Evolutionary conservation across 30 jellyfish, hydroid and myxozoan genomes (phyloP).

Genomic region (Aurelia coerulea): DNA sequence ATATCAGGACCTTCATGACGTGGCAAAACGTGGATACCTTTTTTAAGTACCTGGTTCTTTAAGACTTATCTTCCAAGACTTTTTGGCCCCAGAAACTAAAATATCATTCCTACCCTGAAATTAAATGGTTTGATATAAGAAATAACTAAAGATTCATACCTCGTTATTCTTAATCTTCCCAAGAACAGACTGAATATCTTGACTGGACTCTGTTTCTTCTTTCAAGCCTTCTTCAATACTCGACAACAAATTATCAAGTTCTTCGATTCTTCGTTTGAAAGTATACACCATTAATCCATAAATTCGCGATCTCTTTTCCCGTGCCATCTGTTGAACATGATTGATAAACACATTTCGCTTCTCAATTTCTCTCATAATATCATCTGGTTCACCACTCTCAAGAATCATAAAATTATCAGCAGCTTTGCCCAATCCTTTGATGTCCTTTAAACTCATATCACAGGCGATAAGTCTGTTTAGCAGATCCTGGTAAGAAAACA

Average conservation of each 20-base stretch:
- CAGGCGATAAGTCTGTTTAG: slow-evolving; percentile 57
- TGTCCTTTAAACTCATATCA: slow-evolving; percentile 49
- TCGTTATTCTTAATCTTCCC: slow-evolving; percentile 24
- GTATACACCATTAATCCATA: slow-evolving; percentile 66
- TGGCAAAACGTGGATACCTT: no score
- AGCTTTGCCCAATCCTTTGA: slow-evolving; percentile 50
- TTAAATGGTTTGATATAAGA: no score
- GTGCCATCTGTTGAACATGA: slow-evolving; percentile 55
- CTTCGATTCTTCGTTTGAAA: slow-evolving; percentile 49
- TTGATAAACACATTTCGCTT: slow-evolving; percentile 26
- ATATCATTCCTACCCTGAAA: no score
- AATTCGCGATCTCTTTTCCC: slow-evolving; percentile 55
- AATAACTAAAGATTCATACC: slow-evolving; percentile 10
- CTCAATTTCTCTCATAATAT: slow-evolving; percentile 28
- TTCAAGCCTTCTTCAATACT: slow-evolving; percentile 40
- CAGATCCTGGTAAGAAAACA: slow-evolving; percentile 31
- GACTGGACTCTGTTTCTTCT: slow-evolving; percentile 1
- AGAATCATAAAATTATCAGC: slow-evolving; percentile 51
- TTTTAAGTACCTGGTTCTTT: no score
- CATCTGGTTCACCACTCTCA: slow-evolving; percentile 68
- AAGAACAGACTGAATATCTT: slow-evolving; percentile 17
- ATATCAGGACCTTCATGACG: no score
- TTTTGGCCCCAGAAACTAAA: no score
- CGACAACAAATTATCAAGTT: slow-evolving; percentile 39
- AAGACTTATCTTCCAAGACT: no score